A percentile compares a stretch with the other conserved stretches of the same genome.
Conservation (phyloP, 2,113 vertebrate genomes). For the Helogale parvula region DNA sequence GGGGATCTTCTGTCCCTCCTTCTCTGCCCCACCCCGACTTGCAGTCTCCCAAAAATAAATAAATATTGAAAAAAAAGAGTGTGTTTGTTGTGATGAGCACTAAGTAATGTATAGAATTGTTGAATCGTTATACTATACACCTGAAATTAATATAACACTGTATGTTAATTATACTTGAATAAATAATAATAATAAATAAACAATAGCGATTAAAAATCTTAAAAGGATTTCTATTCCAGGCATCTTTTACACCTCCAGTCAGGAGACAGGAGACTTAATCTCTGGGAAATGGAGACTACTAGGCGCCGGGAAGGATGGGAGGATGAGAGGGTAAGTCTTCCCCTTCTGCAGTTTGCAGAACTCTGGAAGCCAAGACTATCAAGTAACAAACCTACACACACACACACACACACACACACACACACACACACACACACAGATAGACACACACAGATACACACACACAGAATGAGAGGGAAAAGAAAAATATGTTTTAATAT, state of each 20-base stretch:
- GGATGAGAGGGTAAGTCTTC: not conserved
- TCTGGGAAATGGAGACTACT: not conserved
- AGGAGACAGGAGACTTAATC: not conserved
- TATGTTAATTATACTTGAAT: not conserved
- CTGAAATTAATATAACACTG: not conserved
- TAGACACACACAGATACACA: not conserved
- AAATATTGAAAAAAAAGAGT: not conserved
- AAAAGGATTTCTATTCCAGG: not conserved
- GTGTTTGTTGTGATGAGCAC: not conserved
- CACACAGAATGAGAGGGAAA: not conserved
- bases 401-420: not conserved
- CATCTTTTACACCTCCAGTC: not conserved
- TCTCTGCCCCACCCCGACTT: too few species aligned
- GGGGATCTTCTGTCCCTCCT: too few species aligned
- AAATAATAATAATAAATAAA: not conserved
- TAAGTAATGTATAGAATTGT: not conserved
- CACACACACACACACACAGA: not conserved
- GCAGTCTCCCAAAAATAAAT: too few species aligned
- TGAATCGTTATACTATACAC: not conserved
- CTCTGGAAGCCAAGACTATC: not conserved
- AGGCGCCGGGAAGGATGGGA: not conserved
- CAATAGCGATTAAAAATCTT: not conserved
- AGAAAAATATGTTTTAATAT: too few species aligned
- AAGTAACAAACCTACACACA: not conserved
- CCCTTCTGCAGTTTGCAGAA: not conserved